Conservation (phyloP, 2,888 invertebrate genomes). For the Cactoblastis cactorum region DNA sequence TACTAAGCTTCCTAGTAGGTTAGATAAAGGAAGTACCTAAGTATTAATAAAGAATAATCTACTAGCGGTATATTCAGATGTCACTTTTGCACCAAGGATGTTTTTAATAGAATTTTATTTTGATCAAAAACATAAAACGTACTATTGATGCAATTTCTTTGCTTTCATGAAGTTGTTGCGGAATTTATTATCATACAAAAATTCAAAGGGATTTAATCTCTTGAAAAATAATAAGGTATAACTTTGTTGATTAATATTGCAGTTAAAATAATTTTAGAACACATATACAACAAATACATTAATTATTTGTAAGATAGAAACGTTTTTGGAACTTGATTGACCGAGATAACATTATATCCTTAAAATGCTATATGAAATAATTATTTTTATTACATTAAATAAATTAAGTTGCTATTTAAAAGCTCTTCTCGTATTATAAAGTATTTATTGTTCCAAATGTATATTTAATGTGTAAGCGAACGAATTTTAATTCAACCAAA, state of each 20-base stretch:
- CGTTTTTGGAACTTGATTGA: background rate
- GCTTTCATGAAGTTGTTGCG: background rate
- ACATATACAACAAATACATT: no score
- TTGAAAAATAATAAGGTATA: background rate
- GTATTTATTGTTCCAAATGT: background rate
- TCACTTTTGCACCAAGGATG: slow-evolving; percentile 20
- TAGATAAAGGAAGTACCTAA: slow-evolving; percentile 8
- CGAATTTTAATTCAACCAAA: no score
- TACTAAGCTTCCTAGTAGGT: slow-evolving; percentile 9
- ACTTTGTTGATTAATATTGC: slow-evolving; percentile 24
- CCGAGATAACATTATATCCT: background rate
- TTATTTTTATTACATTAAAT: no score
- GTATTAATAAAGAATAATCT: background rate
- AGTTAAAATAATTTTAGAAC: background rate
- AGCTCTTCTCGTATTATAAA: background rate
- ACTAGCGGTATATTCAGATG: slow-evolving; percentile 12
- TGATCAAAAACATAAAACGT: no score
- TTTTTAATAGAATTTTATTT: slow-evolving; percentile 17
- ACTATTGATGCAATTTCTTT: background rate
- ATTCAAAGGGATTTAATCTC: background rate
- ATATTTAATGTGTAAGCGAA: background rate
- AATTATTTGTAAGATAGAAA: slow-evolving; percentile 2
- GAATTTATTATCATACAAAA: background rate
- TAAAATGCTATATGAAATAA: no score
- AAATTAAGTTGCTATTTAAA: background rate